Evolutionary conservation across 2,888 invertebrate genomes (phyloP).

Genomic region (Ypsolopha scabrella): DNA sequence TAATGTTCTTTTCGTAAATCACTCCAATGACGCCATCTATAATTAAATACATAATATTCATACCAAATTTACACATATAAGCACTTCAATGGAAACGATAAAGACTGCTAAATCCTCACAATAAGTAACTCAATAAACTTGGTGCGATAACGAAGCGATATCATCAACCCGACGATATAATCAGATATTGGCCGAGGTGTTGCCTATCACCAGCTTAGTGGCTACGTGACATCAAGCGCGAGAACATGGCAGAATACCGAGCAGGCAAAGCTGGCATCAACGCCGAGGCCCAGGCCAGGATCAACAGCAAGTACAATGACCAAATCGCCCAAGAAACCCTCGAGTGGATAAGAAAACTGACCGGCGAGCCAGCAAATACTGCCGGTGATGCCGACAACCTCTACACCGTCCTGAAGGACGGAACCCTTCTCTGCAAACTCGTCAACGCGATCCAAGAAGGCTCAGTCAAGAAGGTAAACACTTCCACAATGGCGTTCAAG

Average conservation of each 20-base stretch:
- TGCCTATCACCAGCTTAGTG: conserved; percentile 58
- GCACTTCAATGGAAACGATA: neutral
- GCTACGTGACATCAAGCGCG: conserved; percentile 47
- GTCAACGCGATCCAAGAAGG: conserved; percentile 89
- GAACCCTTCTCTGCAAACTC: conserved; percentile 89
- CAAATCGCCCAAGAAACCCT: conserved; percentile 92
- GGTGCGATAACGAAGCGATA: neutral
- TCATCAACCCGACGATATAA: conserved; percentile 22
- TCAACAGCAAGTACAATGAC: conserved; percentile 96
- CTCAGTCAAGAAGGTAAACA: conserved; percentile 92
- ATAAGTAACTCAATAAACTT: neutral
- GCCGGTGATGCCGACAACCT: conserved; percentile 92
- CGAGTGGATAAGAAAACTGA: conserved; percentile 91
- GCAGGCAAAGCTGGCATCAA: conserved; percentile 64
- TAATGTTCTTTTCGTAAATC: too few species aligned
- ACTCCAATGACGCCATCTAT: too few species aligned
- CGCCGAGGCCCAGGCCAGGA: conserved; percentile 70
- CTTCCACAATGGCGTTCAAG: conserved; percentile 92
- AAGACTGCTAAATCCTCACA: neutral
- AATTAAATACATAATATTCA: too few species aligned
- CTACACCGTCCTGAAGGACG: conserved; percentile 90
- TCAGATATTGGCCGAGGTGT: conserved; percentile 36
- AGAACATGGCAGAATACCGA: conserved; percentile 57
- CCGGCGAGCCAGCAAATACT: conserved; percentile 84
- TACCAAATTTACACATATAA: too few species aligned